phyloP scores from a whole-genome alignment of 2,797 vertebrate genomes.

The Syndactyla subalaris region DNA sequence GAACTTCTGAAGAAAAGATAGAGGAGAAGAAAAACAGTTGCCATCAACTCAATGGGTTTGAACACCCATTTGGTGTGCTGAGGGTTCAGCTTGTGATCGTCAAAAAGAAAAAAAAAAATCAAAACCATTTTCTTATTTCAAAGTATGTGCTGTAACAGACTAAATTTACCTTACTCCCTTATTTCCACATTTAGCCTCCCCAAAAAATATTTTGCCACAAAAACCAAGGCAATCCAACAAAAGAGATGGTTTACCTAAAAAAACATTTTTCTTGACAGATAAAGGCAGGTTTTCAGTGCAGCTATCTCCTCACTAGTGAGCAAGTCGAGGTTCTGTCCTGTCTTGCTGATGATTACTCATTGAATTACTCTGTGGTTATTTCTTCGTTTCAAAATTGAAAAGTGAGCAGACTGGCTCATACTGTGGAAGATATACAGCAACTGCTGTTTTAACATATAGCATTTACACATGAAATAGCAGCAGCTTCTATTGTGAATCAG shows the following conservation, averaged over 20 bases:
- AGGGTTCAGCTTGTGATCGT: not conserved
- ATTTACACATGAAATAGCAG: not conserved
- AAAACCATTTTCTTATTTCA: not conserved
- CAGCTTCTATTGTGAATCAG: not conserved
- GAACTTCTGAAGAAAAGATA: not conserved
- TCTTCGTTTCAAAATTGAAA: not conserved
- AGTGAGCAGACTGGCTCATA: rapidly evolving
- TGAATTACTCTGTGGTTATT: not conserved
- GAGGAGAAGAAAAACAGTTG: not conserved
- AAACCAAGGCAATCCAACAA: rapidly evolving
- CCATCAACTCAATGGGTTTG: not conserved
- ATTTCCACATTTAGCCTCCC: not conserved
- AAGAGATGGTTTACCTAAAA: not conserved
- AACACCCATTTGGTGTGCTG: not conserved
- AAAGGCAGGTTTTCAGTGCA: not conserved
- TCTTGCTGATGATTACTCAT: not conserved
- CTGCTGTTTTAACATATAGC: not conserved
- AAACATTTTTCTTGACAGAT: not conserved
- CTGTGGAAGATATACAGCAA: not conserved
- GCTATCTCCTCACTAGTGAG: not conserved
- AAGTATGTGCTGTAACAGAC: not conserved
- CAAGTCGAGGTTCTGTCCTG: not conserved
- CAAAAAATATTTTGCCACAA: not conserved
- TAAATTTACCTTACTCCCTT: not conserved
- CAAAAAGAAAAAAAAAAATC: not conserved